These are phyloP conservation scores for Grammomys dolichurus DNA, from an alignment of 2,113 vertebrate species.

Conservation along the genomic window DNA sequence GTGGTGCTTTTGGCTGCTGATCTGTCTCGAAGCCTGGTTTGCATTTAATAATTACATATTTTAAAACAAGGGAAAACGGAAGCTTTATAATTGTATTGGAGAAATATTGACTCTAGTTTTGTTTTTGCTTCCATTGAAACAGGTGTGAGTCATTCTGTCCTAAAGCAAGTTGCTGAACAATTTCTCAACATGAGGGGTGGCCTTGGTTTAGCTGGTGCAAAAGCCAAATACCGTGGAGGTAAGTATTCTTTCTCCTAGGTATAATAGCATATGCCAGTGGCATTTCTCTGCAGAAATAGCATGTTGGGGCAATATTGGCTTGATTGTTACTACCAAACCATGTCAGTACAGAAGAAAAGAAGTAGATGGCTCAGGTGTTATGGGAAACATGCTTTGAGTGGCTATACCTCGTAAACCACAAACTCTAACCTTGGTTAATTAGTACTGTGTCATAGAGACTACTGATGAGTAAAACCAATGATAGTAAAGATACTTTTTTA, in stretches of 20 bases:
- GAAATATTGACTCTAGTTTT: conserved; percentile 43
- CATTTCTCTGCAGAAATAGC: not conserved
- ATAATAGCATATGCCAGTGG: not conserved
- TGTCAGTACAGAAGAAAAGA: not conserved
- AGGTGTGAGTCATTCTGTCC: conserved; percentile 94
- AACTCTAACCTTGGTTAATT: not conserved
- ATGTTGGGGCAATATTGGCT: not conserved
- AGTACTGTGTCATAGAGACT: not conserved
- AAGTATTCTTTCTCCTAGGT: conserved; percentile 53
- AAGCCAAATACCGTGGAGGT: conserved; percentile 94
- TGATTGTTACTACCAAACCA: not conserved
- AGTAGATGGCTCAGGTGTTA: not conserved
- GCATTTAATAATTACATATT: not conserved
- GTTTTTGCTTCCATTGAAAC: conserved; percentile 55
- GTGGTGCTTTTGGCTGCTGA: not conserved
- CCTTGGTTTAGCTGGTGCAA: conserved; percentile 88
- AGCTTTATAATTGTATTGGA: not conserved
- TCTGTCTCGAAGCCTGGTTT: not conserved
- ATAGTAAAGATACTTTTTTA: not conserved
- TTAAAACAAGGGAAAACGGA: conserved; percentile 12
- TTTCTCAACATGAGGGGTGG: conserved; percentile 97
- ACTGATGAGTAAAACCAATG: not conserved
- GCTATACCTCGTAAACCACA: not conserved
- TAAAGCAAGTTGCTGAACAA: conserved; percentile 96
- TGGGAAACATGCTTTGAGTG: not conserved